Evolutionary conservation across 2,113 vertebrate species (phyloP), one percentile per base, ranked within the genome.

Genomic region (Lethenteron reissneri): DNA sequence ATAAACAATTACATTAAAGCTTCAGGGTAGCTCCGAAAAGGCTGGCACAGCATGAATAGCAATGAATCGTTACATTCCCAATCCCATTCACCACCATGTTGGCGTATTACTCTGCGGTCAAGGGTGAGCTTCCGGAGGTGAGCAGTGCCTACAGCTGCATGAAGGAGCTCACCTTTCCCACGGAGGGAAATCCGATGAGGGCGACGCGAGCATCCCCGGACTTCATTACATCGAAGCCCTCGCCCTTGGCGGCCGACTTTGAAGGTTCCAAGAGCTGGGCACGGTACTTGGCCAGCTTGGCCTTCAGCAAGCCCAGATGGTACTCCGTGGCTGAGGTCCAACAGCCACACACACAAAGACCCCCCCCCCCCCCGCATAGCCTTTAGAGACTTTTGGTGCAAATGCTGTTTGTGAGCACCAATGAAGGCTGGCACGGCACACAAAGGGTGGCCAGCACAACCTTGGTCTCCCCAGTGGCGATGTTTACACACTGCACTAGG

Each of bases 181-280:
- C 92, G 8, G 94, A 99, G 56, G 94, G 94, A 73, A 99, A 99
- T 62, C 94, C 94, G 0, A 99, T 95, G n/a, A 99, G 85, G 0
- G 92, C 94, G 74, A 99, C 94, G 0, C 92, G 83, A 58, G 94
- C 94, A 71, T 97, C 94, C 12, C 94, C 94, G 3, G 94, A 99
- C 82, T 99, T 99, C 94, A 99, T 99, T 59, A 99, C 94, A 86
- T 99, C 92, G 1, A 99, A 99, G 75, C 94, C 94, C 74, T 99
- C 94, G 8, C 94, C 94, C 82, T 99, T 99, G 2, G 83, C 84
- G 0, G 88, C 81, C 1, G 90, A 86, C 72, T 99, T 97, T 72
- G 92, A 88, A 0, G 92, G 94, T 72, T 99, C 94, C 69, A 99
- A 78, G 19, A 99, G 82, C 78, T 99, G 94, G 71, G 90, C 83